A percentile compares a stretch with the other conserved stretches of the same genome.
phyloP scores from a whole-genome alignment of 2,797 vertebrate species.

The Zalophus californianus region DNA sequence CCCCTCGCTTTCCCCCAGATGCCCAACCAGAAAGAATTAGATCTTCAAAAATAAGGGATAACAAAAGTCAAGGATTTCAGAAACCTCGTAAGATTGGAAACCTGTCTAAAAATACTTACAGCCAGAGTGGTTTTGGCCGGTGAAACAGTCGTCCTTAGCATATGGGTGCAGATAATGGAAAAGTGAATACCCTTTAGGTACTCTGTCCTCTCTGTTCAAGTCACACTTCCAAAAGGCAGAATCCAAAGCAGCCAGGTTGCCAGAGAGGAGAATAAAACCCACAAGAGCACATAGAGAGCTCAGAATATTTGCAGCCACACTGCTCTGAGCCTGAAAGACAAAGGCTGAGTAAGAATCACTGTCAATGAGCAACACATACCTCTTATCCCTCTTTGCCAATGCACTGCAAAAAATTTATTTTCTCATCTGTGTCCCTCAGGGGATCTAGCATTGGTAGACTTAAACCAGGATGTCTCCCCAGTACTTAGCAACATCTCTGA shows the following conservation, averaged over 20 bases:
- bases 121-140: accelerated
- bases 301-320: constrained; percentile 21
- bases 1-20: background rate
- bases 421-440: background rate
- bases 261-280: constrained; percentile 43
- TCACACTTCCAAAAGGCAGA: background rate
- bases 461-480: too few relatives aligned
- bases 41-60: background rate
- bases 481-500: background rate
- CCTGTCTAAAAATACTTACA: constrained; percentile 46
- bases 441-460: too few relatives aligned
- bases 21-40: background rate
- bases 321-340: constrained; percentile 51
- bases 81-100: background rate
- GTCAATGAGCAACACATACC: accelerated
- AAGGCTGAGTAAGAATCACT: background rate
- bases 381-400: background rate
- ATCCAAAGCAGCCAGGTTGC: constrained; percentile 3
- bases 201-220: accelerated
- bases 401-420: background rate
- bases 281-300: background rate
- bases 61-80: background rate
- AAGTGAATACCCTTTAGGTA: accelerated
- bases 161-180: accelerated
- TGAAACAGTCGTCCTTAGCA: accelerated